A percentile compares a stretch with the other conserved stretches of the same genome.
Evolutionary conservation across 2,888 invertebrate species (phyloP).

Genomic region (Lycophotia porphyrea): DNA sequence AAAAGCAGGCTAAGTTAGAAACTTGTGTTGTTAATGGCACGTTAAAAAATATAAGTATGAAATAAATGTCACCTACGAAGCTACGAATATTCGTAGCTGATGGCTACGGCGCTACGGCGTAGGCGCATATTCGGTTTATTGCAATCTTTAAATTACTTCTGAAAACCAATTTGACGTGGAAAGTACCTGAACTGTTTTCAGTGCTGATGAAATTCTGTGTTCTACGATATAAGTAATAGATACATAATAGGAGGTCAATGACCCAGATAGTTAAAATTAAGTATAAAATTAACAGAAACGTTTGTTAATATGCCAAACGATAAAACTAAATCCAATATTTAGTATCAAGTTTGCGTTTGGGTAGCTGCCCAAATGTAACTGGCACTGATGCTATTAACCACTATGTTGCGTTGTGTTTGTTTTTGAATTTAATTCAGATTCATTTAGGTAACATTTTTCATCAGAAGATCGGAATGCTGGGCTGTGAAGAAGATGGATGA

Average conservation of each 20-base stretch:
- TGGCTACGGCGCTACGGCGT: slow-evolving; percentile 41
- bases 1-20: neutral
- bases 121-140: neutral
- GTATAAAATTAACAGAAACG: slow-evolving; percentile 26
- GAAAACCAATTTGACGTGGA: neutral
- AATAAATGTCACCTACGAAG: slow-evolving; percentile 3
- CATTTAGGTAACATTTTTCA: neutral
- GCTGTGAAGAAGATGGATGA: no score
- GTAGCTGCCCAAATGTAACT: slow-evolving; percentile 51
- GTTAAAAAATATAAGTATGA: neutral
- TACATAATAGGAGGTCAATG: neutral
- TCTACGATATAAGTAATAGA: neutral
- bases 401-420: slow-evolving; percentile 2
- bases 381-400: slow-evolving; percentile 43
- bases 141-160: neutral
- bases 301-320: slow-evolving; percentile 41
- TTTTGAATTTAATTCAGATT: neutral
- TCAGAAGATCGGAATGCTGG: neutral
- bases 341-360: slow-evolving; percentile 45
- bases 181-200: neutral
- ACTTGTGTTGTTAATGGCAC: neutral
- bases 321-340: slow-evolving; percentile 42
- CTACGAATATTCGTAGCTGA: slow-evolving; percentile 18
- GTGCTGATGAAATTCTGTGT: neutral
- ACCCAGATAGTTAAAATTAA: slow-evolving; percentile 18